Evolutionary conservation across 2,113 vertebrate species (phyloP).

Genomic region (Lanius collurio): DNA sequence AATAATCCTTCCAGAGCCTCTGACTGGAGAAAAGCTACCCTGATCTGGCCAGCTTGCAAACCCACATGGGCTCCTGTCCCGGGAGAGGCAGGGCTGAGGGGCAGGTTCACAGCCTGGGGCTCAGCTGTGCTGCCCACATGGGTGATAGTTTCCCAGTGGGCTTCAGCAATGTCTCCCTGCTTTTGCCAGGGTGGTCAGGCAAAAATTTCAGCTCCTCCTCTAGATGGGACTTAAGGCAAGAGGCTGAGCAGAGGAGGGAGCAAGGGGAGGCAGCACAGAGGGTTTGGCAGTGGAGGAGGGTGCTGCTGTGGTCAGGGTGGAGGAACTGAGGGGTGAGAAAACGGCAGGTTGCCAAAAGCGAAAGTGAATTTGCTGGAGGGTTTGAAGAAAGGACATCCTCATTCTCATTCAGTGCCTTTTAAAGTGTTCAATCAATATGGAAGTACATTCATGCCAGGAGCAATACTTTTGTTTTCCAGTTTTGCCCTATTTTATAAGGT

Average conservation of each 20-base stretch:
- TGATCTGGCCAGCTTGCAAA: not conserved
- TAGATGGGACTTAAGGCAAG: not conserved
- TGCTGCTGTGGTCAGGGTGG: not conserved
- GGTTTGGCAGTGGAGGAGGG: not conserved
- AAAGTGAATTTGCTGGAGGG: conserved; percentile 24
- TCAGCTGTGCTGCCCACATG: not conserved
- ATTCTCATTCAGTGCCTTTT: not conserved
- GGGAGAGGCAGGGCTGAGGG: not conserved
- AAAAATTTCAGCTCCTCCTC: not conserved
- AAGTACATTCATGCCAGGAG: not conserved
- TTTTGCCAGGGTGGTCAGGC: not conserved
- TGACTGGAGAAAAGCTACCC: not conserved
- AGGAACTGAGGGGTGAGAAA: not conserved
- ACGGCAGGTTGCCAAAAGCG: not conserved
- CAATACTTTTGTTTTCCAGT: not conserved
- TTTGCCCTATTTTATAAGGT: not conserved
- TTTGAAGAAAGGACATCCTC: conserved; percentile 8
- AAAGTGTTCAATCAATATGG: conserved; percentile 19
- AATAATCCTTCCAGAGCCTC: conserved; percentile 46
- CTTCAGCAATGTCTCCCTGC: not conserved
- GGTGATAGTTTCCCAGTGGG: not conserved
- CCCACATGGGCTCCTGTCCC: not conserved
- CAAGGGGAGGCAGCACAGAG: not conserved
- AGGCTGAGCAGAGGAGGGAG: not conserved
- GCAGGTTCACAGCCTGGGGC: not conserved